Conservation (phyloP, 2,888 invertebrate species). For the Nephrotoma flavescens region DNA sequence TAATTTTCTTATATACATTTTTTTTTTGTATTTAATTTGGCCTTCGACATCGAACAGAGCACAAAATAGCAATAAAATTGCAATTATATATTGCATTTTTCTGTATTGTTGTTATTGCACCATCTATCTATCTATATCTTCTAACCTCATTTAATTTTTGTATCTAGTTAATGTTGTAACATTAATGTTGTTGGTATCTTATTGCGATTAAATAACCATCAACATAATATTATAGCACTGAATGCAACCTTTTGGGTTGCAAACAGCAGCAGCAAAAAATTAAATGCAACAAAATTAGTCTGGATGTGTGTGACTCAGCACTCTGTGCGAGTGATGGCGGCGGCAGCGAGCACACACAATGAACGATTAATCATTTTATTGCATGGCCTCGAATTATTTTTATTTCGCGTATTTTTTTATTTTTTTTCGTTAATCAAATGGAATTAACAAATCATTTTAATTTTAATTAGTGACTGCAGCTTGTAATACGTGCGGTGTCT, state of each 20-base stretch:
- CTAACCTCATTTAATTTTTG: neutral
- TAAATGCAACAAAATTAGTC: neutral
- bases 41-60: neutral
- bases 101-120: neutral
- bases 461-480: neutral
- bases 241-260: neutral
- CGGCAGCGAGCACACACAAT: neutral
- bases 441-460: neutral
- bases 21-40: neutral
- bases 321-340: neutral
- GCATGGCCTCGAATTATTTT: neutral
- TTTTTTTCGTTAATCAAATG: neutral
- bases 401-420: neutral
- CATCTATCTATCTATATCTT: neutral
- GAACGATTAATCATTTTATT: neutral
- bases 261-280: neutral
- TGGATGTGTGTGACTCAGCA: neutral
- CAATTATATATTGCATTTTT: neutral
- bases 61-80: neutral
- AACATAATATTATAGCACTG: neutral
- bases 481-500: neutral
- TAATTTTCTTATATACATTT: neutral
- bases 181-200: neutral
- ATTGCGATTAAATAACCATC: neutral
- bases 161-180: neutral